phyloP scores from a whole-genome alignment of 2,113 vertebrate species.

The Xiphophorus couchianus region DNA sequence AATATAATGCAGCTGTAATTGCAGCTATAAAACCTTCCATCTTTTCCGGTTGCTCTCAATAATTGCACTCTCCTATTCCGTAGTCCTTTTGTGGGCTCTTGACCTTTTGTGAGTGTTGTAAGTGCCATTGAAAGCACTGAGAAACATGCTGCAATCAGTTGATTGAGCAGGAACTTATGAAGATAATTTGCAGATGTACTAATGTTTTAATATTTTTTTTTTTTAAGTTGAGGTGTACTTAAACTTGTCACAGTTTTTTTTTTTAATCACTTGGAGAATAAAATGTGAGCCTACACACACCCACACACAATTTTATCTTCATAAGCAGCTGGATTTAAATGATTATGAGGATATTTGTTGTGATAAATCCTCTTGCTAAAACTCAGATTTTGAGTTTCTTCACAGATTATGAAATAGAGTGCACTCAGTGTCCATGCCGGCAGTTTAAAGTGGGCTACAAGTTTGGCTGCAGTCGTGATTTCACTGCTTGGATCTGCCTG shows the following conservation, averaged over 20 bases:
- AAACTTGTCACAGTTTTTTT: not conserved
- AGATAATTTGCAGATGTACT: constrained; percentile 41
- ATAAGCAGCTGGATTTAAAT: not conserved
- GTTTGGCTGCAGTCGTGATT: not conserved
- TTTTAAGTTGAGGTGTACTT: not conserved
- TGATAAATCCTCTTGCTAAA: not conserved
- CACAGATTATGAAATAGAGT: not conserved
- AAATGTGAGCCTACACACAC: not conserved
- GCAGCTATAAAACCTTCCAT: constrained; percentile 8
- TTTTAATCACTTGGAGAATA: not conserved
- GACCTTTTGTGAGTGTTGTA: constrained; percentile 43
- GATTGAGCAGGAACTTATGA: constrained; percentile 40
- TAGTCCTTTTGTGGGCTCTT: constrained; percentile 32
- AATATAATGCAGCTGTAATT: not conserved
- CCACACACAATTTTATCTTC: not conserved
- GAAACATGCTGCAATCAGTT: constrained; percentile 58
- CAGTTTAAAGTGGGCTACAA: not conserved
- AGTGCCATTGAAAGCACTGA: constrained; percentile 38
- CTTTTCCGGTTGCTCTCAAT: not conserved
- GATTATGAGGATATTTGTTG: not conserved
- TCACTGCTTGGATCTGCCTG: not conserved
- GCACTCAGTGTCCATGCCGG: not conserved
- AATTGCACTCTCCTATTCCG: not conserved
- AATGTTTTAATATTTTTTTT: not conserved
- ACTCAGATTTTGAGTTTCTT: not conserved